Base-by-base conservation (phyloP, 2,113 vertebrate species). In the Cynopterus brachyotis region DNA sequence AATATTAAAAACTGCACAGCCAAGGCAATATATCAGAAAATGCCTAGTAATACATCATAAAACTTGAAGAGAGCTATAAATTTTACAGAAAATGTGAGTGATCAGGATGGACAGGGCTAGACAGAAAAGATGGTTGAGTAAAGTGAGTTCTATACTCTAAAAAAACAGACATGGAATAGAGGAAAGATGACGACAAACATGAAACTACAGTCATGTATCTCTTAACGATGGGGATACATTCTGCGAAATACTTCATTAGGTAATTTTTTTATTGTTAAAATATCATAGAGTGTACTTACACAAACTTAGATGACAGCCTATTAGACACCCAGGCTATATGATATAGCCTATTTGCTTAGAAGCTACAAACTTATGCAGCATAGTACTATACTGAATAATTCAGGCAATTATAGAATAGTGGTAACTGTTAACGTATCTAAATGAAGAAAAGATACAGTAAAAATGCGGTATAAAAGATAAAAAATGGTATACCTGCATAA, bases 171-270 rank as follows among this genome's bases (percentile, higher is more conserved):
- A 10, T 3, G 1, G 13, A 15, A 24, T 24, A 2, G 1, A 83
- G 60, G 40, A 15, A 53, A 79, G 67, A 64, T 2, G 0, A 11
- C 0, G 32, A 15, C 47, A 62, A 45, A 19, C 0, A 0, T 12
- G 60, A 79, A 55, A 66, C 15, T 45, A 3, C 30, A 62, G 37
- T 62, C 79, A 42, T 40, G 15, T 20, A 28, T 81, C 79, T 32
- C 57, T 62, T 42, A 12, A 81, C 3, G 1, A 40, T 59, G 37
- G 4, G 7, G 53, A 30, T 24, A 10, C 16, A 42, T 81, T 81
- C 57, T 81, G 35, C 12, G 26, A 81, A 62, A 42, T 12, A 32
- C 0, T 0, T 12, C 37, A 42, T 42, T n/a, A 53, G 73, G 5
- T 32, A 6, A 22, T 53, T 81, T 60, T 45, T 16, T 20, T 26